Base-by-base conservation (phyloP, 2,888 invertebrate species). In the Acheta domesticus region DNA sequence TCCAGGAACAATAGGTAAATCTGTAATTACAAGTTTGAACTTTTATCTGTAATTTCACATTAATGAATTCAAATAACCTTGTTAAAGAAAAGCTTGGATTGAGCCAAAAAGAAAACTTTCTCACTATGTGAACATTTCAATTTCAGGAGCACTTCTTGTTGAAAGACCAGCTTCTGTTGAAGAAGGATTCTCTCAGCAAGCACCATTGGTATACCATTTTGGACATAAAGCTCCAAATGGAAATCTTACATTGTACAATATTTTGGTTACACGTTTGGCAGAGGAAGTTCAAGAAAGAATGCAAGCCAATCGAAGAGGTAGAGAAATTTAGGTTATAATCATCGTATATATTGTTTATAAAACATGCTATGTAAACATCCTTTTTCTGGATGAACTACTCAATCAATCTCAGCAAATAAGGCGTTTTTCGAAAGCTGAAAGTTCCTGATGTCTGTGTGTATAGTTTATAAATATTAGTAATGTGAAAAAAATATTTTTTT, bases 151-250 rank as follows among this genome's bases (percentile, higher is more conserved):
- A 0, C 87, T 97, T 79, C 88, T 97, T 48, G 94, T 99, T 16
- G 98, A 99, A 87, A 89, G 98, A 79, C 96, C 97, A 1, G 96
- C 98, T 0, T 94, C 95, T 80, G 93, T 98, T 49, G 97, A 98
- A 84, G 98, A 98, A 84, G 98, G 98, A 0, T 99, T 98, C 86
- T 94, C 96, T 77, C 95, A 96, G 85, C 95, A 95, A 83, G 96
- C 97, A 0, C 98, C 98, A 0, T 87, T 98, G 2, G 95, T 97
- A 0, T 98, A 95, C 86, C 97, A 98, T 87, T 98, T 93, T 86
- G 99, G 99, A 0, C 94, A 97, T 86, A 94, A 92, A 83, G 86
- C 89, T 0, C 95, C 96, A 0, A 87, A 88, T 12, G 89, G 90
- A 0, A 99, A 99, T 86, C 87, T 93, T 11, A 92, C 94, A 11